Conservation (phyloP, 2,888 invertebrate species). For the Stenoptilia bipunctidactyla region DNA sequence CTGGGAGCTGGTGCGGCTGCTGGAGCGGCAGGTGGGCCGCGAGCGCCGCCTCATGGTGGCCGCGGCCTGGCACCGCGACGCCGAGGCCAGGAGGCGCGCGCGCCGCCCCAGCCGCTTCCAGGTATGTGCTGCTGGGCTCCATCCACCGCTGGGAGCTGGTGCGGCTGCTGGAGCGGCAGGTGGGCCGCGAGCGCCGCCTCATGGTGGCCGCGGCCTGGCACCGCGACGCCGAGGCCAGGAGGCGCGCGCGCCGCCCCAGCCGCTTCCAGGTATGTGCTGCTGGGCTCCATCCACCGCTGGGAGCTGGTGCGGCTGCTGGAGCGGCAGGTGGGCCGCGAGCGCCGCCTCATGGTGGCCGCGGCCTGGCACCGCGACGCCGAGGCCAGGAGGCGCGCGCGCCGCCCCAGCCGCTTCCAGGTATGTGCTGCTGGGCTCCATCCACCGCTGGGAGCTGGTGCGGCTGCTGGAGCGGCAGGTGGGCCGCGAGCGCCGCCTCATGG, state of each 20-base stretch:
- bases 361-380: constrained; percentile 84
- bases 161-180: constrained; percentile 87
- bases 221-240: constrained; percentile 73
- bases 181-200: constrained; percentile 81
- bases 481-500: constrained; percentile 81
- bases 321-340: constrained; percentile 81
- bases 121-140: too few species aligned
- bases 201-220: constrained; percentile 85
- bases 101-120: constrained; percentile 77
- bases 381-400: constrained; percentile 57
- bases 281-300: constrained; percentile 89
- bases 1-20: constrained; percentile 87
- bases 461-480: constrained; percentile 89
- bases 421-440: too few species aligned
- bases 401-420: constrained; percentile 77
- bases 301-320: constrained; percentile 91
- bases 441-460: constrained; percentile 88
- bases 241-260: constrained; percentile 77
- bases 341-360: constrained; percentile 82
- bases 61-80: constrained; percentile 80
- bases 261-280: constrained; percentile 61
- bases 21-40: constrained; percentile 85
- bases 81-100: constrained; percentile 79
- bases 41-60: constrained; percentile 84
- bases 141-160: constrained; percentile 92